Conservation (phyloP, 64 coral and sea anemone genomes). For the Dendronephthya gigantea region DNA sequence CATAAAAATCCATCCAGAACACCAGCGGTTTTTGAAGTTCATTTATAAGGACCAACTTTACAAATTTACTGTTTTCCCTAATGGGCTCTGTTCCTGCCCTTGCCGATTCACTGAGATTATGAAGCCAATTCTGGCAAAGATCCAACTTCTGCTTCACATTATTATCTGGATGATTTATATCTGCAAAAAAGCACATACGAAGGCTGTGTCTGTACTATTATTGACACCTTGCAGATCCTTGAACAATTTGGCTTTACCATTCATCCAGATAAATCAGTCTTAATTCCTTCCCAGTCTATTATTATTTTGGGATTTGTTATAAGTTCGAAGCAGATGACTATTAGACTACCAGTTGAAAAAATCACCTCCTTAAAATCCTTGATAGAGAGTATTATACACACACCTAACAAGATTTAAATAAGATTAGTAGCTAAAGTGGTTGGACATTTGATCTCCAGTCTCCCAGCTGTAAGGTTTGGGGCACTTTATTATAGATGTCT, state of each 20-base stretch:
- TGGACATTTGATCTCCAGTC: background rate
- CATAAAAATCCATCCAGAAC: background rate
- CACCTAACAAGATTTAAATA: background rate
- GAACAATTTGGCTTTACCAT: background rate
- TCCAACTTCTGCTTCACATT: background rate
- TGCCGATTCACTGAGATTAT: background rate
- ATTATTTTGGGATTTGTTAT: background rate
- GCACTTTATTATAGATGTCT: slow-evolving; percentile 36
- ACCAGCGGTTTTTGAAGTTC: background rate
- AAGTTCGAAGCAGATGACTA: background rate
- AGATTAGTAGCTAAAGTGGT: background rate
- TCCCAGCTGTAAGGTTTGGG: slow-evolving; percentile 11
- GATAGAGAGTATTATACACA: too few relatives aligned
- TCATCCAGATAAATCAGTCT: background rate
- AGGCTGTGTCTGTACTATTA: background rate
- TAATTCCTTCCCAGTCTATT: background rate
- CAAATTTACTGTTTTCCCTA: background rate
- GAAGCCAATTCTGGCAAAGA: background rate
- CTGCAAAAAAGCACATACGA: background rate
- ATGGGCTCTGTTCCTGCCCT: background rate
- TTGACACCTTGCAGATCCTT: background rate
- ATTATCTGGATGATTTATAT: background rate
- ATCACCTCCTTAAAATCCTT: background rate
- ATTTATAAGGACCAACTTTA: background rate
- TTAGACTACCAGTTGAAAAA: background rate